Conservation (phyloP, 2,113 vertebrate species). For the Tupaia tana region DNA sequence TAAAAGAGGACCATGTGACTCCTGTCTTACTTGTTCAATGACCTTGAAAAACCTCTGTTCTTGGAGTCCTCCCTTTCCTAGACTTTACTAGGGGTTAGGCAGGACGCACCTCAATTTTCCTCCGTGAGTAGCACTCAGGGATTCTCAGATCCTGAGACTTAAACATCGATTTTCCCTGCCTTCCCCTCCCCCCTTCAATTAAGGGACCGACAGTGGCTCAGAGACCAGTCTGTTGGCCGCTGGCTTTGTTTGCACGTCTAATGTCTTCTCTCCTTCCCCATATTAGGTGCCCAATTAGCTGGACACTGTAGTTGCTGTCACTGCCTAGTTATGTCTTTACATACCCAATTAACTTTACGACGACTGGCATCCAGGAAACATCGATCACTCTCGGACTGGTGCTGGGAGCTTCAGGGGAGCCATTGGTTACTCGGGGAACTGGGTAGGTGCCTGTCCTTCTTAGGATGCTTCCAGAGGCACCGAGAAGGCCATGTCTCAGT, state of each 20-base stretch:
- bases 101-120: not conserved
- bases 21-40: not conserved
- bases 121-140: not conserved
- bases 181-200: not conserved
- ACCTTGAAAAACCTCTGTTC: not conserved
- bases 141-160: not conserved
- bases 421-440: fast-evolving
- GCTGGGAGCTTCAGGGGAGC: not conserved
- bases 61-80: not conserved
- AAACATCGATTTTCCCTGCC: not conserved
- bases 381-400: not conserved
- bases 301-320: not conserved
- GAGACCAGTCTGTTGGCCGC: not conserved
- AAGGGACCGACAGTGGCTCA: not conserved
- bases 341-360: not conserved
- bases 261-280: fast-evolving
- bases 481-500: not conserved
- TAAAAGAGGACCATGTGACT: not conserved
- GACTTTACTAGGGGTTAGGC: fast-evolving
- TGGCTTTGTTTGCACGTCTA: not conserved
- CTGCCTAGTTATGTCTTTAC: not conserved
- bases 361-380: not conserved
- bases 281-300: not conserved
- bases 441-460: not conserved
- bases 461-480: not conserved